A percentile compares a stretch with the other conserved stretches of the same genome.
Evolutionary conservation across 2,113 vertebrate species (phyloP).

Genomic region (Prunella himalayana): DNA sequence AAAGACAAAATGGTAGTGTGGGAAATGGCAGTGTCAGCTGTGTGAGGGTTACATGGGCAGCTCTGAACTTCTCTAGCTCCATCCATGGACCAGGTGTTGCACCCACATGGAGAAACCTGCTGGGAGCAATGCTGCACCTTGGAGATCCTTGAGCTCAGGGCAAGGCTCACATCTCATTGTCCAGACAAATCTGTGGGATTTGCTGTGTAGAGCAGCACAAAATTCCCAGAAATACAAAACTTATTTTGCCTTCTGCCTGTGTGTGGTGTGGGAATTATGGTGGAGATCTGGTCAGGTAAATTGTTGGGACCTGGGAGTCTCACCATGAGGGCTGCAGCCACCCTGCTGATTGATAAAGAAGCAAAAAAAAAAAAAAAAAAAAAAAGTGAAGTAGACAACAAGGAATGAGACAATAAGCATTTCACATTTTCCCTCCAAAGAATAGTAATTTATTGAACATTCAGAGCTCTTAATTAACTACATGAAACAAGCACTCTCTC

Average conservation of each 20-base stretch:
- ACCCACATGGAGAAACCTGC: accelerated
- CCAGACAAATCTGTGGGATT: background rate
- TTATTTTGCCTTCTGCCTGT: background rate
- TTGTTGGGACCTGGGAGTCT: background rate
- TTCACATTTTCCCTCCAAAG: background rate
- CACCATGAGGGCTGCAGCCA: background rate
- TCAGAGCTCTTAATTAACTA: background rate
- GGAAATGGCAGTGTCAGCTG: background rate
- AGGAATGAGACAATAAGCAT: background rate
- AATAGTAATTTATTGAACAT: background rate
- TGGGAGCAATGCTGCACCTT: accelerated
- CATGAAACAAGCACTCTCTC: background rate
- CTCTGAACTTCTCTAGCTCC: background rate
- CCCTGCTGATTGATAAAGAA: background rate
- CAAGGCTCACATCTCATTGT: accelerated
- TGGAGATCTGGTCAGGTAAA: background rate
- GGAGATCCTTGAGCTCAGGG: background rate
- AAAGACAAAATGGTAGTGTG: background rate
- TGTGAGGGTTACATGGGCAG: background rate
- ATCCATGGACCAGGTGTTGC: no score
- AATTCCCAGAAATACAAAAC: background rate
- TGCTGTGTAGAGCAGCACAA: background rate
- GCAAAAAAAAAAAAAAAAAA: background rate
- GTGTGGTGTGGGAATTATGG: accelerated
- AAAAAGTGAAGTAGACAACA: background rate